Percentiles rank a stretch among this genome's conserved stretches.
Evolutionary conservation across 2,888 invertebrate species (phyloP).

Genomic region (Himalopsyche tibetana): DNA sequence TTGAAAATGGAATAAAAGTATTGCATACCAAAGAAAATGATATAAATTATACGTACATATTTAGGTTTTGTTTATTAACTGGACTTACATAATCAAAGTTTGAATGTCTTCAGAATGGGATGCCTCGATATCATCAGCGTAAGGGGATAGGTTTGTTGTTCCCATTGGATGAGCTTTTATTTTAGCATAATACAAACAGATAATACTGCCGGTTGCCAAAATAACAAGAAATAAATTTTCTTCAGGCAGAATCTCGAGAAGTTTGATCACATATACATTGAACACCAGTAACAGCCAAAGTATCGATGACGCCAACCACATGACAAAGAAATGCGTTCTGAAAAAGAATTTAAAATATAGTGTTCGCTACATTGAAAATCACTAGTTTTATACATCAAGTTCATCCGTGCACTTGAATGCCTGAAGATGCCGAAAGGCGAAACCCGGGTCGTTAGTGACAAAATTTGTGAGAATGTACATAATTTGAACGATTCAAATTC

Average conservation of each 20-base stretch:
- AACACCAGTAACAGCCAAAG: slow-evolving; percentile 82
- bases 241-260: slow-evolving; percentile 78
- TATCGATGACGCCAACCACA: slow-evolving; percentile 85
- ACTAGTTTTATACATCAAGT: neutral
- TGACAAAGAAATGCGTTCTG: slow-evolving; percentile 84
- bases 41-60: too few relatives aligned
- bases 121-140: slow-evolving; percentile 45
- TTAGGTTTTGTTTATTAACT: neutral
- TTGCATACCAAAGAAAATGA: neutral
- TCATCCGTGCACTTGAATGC: too few relatives aligned
- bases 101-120: slow-evolving; percentile 45
- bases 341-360: slow-evolving; percentile 21
- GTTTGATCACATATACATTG: slow-evolving; percentile 82
- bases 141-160: slow-evolving; percentile 49
- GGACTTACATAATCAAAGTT: slow-evolving; percentile 46
- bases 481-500: too few relatives aligned
- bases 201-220: slow-evolving; percentile 53
- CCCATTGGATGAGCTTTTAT: slow-evolving; percentile 55
- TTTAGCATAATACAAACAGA: slow-evolving; percentile 63
- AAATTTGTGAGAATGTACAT: too few relatives aligned
- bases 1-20: neutral
- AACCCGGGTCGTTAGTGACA: too few relatives aligned
- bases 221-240: slow-evolving; percentile 59
- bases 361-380: neutral
- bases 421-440: too few relatives aligned